A percentile compares a stretch with the other conserved stretches of the same genome.
Conservation (phyloP, 2,888 invertebrate genomes). For the Amaurobius ferox region DNA sequence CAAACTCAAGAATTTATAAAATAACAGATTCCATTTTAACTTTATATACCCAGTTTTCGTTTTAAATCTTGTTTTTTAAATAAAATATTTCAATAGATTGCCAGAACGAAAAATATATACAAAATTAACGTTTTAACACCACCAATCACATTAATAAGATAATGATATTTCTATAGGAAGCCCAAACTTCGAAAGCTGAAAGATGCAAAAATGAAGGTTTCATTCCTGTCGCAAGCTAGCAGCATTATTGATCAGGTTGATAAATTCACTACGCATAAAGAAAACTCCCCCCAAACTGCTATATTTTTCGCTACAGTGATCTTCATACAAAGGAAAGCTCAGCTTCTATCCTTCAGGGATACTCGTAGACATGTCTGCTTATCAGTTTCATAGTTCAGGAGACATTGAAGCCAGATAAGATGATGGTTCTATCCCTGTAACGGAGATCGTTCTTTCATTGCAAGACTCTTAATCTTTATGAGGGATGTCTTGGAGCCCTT, state of each 20-base stretch:
- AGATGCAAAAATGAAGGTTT: background rate
- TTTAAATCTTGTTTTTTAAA: too few relatives aligned
- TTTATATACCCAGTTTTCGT: too few relatives aligned
- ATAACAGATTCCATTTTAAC: too few relatives aligned
- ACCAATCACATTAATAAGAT: too few relatives aligned
- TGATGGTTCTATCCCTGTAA: background rate
- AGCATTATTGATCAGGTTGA: background rate
- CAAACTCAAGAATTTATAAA: too few relatives aligned
- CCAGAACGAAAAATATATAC: too few relatives aligned
- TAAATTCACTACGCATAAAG: background rate
- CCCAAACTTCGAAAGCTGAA: too few relatives aligned
- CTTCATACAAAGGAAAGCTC: conserved; percentile 1
- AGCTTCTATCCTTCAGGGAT: background rate
- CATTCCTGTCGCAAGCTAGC: background rate
- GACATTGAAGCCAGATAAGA: background rate
- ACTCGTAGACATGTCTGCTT: conserved; percentile 7
- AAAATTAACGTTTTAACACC: too few relatives aligned
- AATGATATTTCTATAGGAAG: too few relatives aligned
- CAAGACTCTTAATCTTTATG: background rate
- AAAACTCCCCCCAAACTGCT: background rate
- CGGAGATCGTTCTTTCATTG: background rate
- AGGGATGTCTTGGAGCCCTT: background rate
- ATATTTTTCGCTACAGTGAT: conserved; percentile 5
- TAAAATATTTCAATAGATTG: too few relatives aligned
- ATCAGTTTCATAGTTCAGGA: conserved; percentile 7